A percentile compares a stretch with the other conserved stretches of the same genome.
Conservation (phyloP, 2,888 invertebrate genomes). For the Gastracanthus pulcherrimus region DNA sequence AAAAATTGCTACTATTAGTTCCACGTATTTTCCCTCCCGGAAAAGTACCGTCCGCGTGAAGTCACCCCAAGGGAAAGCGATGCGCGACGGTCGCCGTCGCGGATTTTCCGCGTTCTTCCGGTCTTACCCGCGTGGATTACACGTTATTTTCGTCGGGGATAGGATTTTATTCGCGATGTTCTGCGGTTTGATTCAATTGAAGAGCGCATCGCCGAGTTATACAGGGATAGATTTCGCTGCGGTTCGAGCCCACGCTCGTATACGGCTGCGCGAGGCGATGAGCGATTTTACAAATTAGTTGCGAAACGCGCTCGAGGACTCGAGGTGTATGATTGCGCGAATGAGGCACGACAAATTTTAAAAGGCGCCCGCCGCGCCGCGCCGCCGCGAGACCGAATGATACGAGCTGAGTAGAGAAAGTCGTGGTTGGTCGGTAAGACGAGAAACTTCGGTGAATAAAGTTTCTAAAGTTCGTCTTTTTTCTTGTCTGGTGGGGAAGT, state of each 20-base stretch:
- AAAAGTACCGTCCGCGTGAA: no score
- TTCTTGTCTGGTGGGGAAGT: no score
- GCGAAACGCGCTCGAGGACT: neutral
- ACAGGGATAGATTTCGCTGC: neutral
- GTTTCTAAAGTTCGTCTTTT: constrained; percentile 10
- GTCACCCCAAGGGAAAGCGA: no score
- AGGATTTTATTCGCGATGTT: no score
- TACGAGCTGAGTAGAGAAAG: constrained; percentile 51
- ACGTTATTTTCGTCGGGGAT: no score
- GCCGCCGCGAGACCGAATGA: constrained; percentile 2
- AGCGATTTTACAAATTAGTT: neutral
- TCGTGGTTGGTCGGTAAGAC: constrained; percentile 15
- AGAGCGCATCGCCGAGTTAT: no score
- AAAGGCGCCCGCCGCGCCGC: neutral
- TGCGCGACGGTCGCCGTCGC: no score
- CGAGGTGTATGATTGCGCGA: neutral
- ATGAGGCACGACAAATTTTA: constrained; percentile 20
- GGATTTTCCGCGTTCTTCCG: no score
- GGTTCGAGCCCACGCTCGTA: neutral
- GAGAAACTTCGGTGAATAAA: constrained; percentile 50
- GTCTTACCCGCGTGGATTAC: no score
- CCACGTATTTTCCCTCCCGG: no score
- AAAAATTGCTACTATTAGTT: no score
- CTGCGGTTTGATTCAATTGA: no score
- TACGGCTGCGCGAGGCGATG: neutral